These are phyloP conservation scores for Bathynomus jamesi DNA, from an alignment of 1,140 invertebrate species.

Conservation along the genomic window DNA sequence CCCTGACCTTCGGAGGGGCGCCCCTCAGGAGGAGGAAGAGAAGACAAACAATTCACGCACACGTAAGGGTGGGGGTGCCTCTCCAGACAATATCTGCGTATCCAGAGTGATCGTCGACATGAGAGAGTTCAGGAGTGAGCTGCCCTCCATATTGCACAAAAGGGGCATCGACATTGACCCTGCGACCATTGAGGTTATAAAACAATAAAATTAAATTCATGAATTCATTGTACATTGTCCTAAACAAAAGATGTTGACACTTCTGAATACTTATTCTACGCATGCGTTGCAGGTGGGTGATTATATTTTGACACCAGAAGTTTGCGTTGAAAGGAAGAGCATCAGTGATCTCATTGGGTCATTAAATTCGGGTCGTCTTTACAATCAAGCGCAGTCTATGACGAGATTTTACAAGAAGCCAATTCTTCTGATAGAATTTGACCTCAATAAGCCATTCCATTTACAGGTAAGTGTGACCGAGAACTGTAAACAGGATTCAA, in stretches of 20 bases:
- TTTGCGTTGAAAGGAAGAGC: constrained; percentile 94
- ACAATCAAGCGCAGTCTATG: constrained; percentile 89
- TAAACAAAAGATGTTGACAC: no score
- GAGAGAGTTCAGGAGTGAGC: constrained; percentile 93
- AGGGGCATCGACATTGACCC: constrained; percentile 90
- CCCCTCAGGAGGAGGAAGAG: constrained; percentile 42
- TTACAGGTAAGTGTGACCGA: constrained; percentile 57
- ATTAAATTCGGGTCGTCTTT: constrained; percentile 85
- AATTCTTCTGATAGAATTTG: constrained; percentile 94
- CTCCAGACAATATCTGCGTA: constrained; percentile 35
- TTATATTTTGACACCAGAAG: constrained; percentile 93
- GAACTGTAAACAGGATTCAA: no score
- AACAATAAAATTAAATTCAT: no score
- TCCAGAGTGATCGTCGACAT: constrained; percentile 87
- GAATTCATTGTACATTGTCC: no score
- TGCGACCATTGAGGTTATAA: constrained; percentile 70
- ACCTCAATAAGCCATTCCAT: constrained; percentile 82
- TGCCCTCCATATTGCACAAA: constrained; percentile 88
- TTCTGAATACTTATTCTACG: no score
- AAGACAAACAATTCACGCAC: constrained; percentile 49
- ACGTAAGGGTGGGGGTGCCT: constrained; percentile 51
- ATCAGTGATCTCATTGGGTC: constrained; percentile 95
- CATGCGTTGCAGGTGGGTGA: constrained; percentile 87
- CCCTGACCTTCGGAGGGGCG: constrained; percentile 52
- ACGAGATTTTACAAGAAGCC: constrained; percentile 75